Evolutionary conservation across 2,888 invertebrate species (phyloP), one percentile per base, ranked within the genome.

Genomic region (Rhingia campestris): DNA sequence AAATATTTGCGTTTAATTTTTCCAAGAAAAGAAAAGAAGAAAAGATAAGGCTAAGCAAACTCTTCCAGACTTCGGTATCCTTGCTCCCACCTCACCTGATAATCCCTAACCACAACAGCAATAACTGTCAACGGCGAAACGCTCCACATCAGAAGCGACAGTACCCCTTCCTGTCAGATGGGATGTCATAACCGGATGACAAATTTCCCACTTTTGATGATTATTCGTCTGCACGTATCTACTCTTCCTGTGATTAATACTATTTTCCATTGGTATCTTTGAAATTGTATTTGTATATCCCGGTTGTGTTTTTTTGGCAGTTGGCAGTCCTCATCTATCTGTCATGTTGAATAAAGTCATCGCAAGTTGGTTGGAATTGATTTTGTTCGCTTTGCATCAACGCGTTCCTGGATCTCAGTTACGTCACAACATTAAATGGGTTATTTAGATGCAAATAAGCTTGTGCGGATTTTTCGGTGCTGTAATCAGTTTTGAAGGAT

Each of bases 111-210:
- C 59, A 22, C 22, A 22, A 22, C 22, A 22, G 2, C 22, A n/a
- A n/a, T n/a, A 22, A 22, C 22, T 61, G 59, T 61, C 59, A 59
- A 39, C 56, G 30, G 30, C 39, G 22, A 56, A 56, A 39, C 30
- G 56, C 39, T 39, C 56, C 43, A 12, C 45, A 45, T 43, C 4
- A 10, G 1, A n/a, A 7, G 33, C 7, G 53, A 37, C 53, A 33
- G 30, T 9, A 7, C 51, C 32, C 12, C 14, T 5, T 30, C n/a
- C 37, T 6, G 3, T 22, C 47, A 30, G 63, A 67, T 32, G 67
- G 33, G n/a, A 67, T 54, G 54, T 67, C 67, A 67, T 54, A 67
- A 54, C 33, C 43, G 54, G 54, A 35, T 67, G 67, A 53, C 67
- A 67, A 63, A 47, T 49, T 47, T 12, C 69, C 47, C 30, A 45